Conservation (phyloP, 2,113 vertebrate species). For the Sporophila hypoxantha region DNA sequence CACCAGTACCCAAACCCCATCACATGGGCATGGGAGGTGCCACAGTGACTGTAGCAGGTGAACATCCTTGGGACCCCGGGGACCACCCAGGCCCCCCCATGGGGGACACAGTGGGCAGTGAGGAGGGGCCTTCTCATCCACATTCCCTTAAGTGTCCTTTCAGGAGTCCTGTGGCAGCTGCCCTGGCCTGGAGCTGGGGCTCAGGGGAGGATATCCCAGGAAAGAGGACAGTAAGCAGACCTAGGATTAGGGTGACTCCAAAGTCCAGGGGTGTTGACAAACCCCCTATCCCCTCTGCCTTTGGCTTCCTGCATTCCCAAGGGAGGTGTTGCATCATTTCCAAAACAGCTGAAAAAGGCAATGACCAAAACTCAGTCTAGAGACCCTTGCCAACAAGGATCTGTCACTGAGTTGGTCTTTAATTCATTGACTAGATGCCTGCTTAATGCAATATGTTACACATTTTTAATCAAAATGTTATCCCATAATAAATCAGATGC, state of each 20-base stretch:
- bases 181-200: neutral
- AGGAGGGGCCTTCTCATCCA: neutral
- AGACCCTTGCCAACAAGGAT: neutral
- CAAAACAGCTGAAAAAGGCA: neutral
- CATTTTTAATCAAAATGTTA: neutral
- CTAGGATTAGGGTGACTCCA: neutral
- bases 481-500: neutral
- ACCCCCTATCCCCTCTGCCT: accelerated
- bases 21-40: accelerated
- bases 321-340: neutral
- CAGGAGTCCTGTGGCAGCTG: neutral
- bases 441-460: neutral
- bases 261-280: neutral
- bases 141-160: neutral
- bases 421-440: neutral
- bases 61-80: neutral
- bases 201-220: neutral
- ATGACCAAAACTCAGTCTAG: neutral
- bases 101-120: neutral
- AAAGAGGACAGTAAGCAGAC: accelerated
- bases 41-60: neutral
- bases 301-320: neutral
- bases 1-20: neutral
- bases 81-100: neutral
- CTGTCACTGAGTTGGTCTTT: neutral